Base-by-base conservation (phyloP, 2,888 invertebrate species). In the Pheosia tremula region DNA sequence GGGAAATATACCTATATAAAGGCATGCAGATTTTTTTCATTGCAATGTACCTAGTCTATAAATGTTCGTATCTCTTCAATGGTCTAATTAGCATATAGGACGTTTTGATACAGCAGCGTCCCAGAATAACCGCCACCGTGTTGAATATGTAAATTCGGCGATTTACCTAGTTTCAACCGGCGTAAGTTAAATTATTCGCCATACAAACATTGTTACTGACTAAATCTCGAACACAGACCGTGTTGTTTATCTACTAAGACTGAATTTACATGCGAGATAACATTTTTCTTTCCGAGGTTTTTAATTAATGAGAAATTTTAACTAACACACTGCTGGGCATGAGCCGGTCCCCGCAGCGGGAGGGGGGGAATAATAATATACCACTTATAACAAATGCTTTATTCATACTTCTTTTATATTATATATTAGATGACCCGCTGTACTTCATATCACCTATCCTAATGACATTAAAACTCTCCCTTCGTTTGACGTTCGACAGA, bases 101-200 rank as follows among this genome's bases (percentile, higher is more conserved):
- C n/a, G 8, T 8, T 56, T 43, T 43, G 36, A 45, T 45, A 56
- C 36, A 56, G 45, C n/a, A 9, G 6, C 24, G 24, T 50, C 50
- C 13, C 50, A 24, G 24, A 24, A 50, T 50, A 50, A 8, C 24
- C 24, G 6, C 24, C 13, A 24, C 24, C 8, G 6, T 50, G 50
- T 50, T 50, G 50, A 50, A 50, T 50, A 50, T 50, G 50, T 24
- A 50, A 50, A 50, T 50, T 24, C 13, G 24, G 50, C 50, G 24
- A 50, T 50, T 50, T 50, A 50, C 50, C 24, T 50, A 50, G 50
- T 50, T 50, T 50, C 50, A 24, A 24, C 50, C 50, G 50, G 45
- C 57, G 45, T 50, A 63, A 63, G 60, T 60, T 38, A 60, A 55
- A 58, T 63, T 63, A 63, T 58, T 60, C 57, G 50, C 50, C 56